Evolutionary conservation across 2,888 invertebrate genomes (phyloP).

Genomic region (Conchocele bisecta): DNA sequence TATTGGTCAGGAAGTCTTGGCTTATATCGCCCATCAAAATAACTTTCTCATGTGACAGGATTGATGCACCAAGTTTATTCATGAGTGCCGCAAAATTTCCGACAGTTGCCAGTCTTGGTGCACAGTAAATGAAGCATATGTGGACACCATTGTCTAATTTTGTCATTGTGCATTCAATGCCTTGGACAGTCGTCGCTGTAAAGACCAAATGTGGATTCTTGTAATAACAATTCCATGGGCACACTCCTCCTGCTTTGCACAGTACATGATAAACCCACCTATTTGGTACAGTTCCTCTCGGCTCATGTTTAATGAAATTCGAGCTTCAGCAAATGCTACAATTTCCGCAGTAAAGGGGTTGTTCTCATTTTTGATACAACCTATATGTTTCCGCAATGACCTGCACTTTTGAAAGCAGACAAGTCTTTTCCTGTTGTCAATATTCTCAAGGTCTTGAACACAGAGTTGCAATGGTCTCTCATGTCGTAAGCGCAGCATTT

Average conservation of each 20-base stretch:
- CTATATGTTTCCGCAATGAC: not conserved
- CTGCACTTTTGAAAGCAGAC: not conserved
- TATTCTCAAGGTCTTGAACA: not conserved
- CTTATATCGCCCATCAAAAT: constrained; percentile 34
- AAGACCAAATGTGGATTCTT: not conserved
- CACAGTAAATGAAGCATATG: constrained; percentile 23
- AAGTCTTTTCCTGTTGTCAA: not conserved
- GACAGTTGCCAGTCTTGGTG: constrained; percentile 5
- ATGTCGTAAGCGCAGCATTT: constrained; percentile 27
- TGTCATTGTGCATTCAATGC: constrained; percentile 14
- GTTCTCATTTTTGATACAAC: not conserved
- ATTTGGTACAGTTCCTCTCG: constrained; percentile 1
- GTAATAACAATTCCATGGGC: constrained; percentile 38
- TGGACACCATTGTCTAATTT: not conserved
- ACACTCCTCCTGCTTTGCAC: constrained; percentile 3
- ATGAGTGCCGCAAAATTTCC: not conserved
- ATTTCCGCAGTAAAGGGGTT: not conserved
- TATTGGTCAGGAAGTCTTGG: not conserved
- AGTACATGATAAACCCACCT: constrained; percentile 19
- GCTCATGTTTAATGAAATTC: not conserved
- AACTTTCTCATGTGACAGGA: not conserved
- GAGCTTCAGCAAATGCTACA: not conserved
- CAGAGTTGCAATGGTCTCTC: not conserved
- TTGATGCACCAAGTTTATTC: not conserved
- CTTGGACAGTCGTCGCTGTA: not conserved